phyloP scores from a whole-genome alignment of 37 sponge, comb jelly and placozoan genomes.

The Bolinopsis microptera region DNA sequence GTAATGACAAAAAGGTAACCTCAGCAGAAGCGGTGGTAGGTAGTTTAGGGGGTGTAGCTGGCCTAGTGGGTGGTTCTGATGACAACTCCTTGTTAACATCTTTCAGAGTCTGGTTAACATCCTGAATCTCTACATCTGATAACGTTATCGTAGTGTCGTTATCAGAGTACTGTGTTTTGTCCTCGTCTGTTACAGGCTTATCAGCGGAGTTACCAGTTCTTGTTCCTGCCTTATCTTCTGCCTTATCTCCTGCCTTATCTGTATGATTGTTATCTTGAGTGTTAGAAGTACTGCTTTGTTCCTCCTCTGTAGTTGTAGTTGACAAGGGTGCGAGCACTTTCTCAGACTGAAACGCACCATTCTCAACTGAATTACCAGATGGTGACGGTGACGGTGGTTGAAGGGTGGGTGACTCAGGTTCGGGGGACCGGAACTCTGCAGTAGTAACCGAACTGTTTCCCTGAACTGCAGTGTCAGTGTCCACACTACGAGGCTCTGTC shows the following conservation, averaged over 20 bases:
- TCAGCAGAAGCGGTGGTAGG: not conserved
- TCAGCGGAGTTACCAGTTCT: not conserved
- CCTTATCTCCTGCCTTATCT: not conserved
- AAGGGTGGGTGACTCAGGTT: constrained; percentile 6
- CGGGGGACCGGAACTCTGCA: not conserved
- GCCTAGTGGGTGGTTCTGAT: not conserved
- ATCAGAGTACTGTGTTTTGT: not conserved
- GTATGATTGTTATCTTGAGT: not conserved
- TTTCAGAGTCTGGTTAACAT: not conserved
- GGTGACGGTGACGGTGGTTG: not conserved
- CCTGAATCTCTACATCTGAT: not conserved
- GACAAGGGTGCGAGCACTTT: not conserved
- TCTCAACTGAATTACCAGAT: not conserved
- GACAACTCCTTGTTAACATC: not conserved
- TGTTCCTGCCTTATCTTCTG: not conserved
- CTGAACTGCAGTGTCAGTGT: not conserved
- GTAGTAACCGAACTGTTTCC: not conserved
- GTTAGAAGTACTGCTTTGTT: not conserved
- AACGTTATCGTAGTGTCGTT: not conserved
- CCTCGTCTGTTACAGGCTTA: not conserved
- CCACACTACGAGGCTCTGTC: not conserved
- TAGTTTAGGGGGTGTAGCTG: not conserved
- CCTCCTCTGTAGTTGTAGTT: not conserved
- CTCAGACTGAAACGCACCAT: not conserved
- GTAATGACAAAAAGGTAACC: too few relatives aligned